phyloP scores from a whole-genome alignment of 2,797 vertebrate species.

The Hipposideros larvatus region DNA sequence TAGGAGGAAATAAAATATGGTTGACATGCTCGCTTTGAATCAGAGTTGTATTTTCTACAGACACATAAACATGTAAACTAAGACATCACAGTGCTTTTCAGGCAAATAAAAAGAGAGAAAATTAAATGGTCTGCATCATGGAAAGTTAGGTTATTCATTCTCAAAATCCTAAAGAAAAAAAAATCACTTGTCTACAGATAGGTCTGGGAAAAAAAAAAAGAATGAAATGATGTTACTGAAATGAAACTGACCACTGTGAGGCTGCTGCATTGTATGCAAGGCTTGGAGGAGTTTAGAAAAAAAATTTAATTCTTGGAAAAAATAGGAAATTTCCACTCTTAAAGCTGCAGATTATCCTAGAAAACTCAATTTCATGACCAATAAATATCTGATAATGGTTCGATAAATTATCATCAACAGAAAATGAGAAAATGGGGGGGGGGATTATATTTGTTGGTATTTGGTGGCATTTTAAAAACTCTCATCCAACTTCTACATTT shows the following conservation, averaged over 20 bases:
- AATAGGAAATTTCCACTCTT: constrained; percentile 83
- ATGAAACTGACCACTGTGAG: constrained; percentile 93
- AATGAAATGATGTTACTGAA: constrained; percentile 89
- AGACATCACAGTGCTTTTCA: constrained; percentile 87
- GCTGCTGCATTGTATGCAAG: constrained; percentile 92
- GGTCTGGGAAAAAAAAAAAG: constrained; percentile 88
- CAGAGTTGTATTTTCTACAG: constrained; percentile 86
- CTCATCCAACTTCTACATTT: constrained; percentile 65
- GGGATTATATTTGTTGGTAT: neutral
- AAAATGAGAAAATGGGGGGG: neutral
- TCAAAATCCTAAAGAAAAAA: constrained; percentile 86
- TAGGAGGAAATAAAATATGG: constrained; percentile 84
- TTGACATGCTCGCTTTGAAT: constrained; percentile 87
- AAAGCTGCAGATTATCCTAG: constrained; percentile 91
- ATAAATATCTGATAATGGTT: neutral
- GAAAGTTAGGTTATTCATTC: constrained; percentile 88
- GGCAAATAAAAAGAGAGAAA: constrained; percentile 84
- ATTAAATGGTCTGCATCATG: constrained; percentile 90
- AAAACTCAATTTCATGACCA: constrained; percentile 83
- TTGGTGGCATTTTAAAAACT: neutral
- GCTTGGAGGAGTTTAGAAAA: constrained; percentile 89
- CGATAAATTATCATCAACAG: neutral
- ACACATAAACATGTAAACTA: constrained; percentile 90
- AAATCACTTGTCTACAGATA: constrained; percentile 91
- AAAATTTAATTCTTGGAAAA: constrained; percentile 74